These are phyloP conservation scores for Pantala flavescens DNA, from an alignment of 1,140 invertebrate species.

Conservation along the genomic window DNA sequence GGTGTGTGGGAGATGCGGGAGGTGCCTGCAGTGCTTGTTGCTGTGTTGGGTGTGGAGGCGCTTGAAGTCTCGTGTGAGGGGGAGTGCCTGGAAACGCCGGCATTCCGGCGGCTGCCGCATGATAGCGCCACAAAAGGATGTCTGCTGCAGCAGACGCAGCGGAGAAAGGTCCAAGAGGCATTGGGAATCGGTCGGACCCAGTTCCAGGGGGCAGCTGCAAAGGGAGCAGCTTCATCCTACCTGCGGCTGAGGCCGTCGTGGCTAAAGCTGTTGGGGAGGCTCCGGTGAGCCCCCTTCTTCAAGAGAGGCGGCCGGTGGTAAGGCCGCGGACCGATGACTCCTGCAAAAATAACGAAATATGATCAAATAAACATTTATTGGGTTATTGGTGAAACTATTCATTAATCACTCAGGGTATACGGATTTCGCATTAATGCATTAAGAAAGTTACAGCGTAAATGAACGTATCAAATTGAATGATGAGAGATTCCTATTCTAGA, in stretches of 20 bases:
- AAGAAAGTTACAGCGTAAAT: too few relatives aligned
- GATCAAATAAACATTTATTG: too few relatives aligned
- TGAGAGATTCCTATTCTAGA: too few relatives aligned
- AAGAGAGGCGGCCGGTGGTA: not conserved
- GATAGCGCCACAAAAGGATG: slow-evolving; percentile 8
- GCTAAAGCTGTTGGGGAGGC: not conserved
- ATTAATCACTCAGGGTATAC: too few relatives aligned
- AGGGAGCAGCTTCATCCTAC: slow-evolving; percentile 11
- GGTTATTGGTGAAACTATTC: too few relatives aligned
- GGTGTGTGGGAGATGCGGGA: not conserved
- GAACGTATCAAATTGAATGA: too few relatives aligned
- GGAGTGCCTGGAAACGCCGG: not conserved
- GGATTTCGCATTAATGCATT: too few relatives aligned
- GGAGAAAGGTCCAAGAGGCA: slow-evolving; percentile 10
- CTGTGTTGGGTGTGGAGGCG: not conserved
- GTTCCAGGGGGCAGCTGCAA: slow-evolving; percentile 7
- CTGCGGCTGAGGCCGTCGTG: not conserved
- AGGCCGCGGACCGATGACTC: not conserved
- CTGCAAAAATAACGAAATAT: not conserved
- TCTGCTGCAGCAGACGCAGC: not conserved
- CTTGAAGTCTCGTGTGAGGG: not conserved
- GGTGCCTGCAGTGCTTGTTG: not conserved
- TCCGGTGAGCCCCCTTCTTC: not conserved
- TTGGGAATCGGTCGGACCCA: not conserved
- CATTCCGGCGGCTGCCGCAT: not conserved